These are phyloP conservation scores for Apodemia hepburni DNA, from an alignment of 2,888 invertebrate species.

Conservation along the genomic window DNA sequence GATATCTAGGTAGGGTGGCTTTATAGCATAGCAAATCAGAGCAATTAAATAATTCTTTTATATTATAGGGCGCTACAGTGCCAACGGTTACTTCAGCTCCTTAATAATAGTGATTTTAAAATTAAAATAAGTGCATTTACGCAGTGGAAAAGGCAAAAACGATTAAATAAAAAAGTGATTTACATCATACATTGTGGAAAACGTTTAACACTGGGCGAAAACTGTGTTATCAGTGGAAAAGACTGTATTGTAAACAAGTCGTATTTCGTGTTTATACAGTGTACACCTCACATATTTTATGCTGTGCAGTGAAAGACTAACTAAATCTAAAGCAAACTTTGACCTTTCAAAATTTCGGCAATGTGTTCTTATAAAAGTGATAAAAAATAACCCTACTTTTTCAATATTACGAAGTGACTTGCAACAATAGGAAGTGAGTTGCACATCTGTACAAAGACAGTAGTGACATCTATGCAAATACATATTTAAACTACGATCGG, in stretches of 20 bases:
- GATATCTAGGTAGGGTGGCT: not conserved
- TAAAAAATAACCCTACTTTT: not conserved
- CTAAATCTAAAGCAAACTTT: not conserved
- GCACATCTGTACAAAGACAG: not conserved
- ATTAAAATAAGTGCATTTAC: slow-evolving; percentile 10
- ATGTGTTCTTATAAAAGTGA: not conserved
- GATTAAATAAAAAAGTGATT: slow-evolving; percentile 16
- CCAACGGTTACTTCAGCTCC: slow-evolving; percentile 15
- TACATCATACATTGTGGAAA: slow-evolving; percentile 17
- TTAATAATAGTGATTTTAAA: slow-evolving; percentile 11
- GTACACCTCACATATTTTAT: not conserved
- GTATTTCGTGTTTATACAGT: not conserved
- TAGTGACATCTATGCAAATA: not conserved
- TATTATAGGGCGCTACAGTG: slow-evolving; percentile 14
- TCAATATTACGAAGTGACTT: not conserved
- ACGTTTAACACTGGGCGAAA: slow-evolving; percentile 8
- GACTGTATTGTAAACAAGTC: not conserved
- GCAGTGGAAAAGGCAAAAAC: slow-evolving; percentile 17
- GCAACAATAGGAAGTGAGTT: not conserved
- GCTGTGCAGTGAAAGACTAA: not conserved
- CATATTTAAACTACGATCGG: not conserved
- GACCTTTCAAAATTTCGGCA: not conserved
- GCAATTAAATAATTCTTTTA: slow-evolving; percentile 1
- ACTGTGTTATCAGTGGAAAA: slow-evolving; percentile 6
- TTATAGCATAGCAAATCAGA: not conserved